Evolutionary conservation across 2,888 invertebrate species (phyloP).

Genomic region (Steinernema hermaphroditum): DNA sequence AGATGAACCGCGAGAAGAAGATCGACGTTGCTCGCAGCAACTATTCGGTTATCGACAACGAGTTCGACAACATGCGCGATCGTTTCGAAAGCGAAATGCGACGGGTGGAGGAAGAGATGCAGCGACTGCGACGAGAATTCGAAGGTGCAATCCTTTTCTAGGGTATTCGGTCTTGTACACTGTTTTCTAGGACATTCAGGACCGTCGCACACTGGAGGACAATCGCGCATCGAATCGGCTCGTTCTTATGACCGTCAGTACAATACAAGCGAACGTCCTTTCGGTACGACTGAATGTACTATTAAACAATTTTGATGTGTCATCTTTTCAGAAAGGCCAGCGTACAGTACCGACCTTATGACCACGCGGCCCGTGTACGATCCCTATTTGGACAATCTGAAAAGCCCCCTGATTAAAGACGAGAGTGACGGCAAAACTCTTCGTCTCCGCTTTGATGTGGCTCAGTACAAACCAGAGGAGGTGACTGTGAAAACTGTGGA

Average conservation of each 20-base stretch:
- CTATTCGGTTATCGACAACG: constrained; percentile 75
- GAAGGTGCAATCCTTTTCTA: constrained; percentile 51
- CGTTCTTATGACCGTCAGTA: constrained; percentile 26
- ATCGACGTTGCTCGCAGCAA: constrained; percentile 63
- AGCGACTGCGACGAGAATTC: constrained; percentile 64
- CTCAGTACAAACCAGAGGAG: constrained; percentile 91
- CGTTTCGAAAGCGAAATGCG: constrained; percentile 91
- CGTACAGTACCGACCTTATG: constrained; percentile 52
- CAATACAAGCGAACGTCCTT: constrained; percentile 22
- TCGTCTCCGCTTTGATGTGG: constrained; percentile 92
- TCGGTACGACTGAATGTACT: neutral
- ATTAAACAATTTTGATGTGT: neutral
- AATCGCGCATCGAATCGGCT: constrained; percentile 13
- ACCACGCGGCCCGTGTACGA: constrained; percentile 64
- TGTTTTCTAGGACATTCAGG: constrained; percentile 7
- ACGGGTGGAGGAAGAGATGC: constrained; percentile 97
- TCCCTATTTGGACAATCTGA: constrained; percentile 66
- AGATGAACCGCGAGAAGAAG: constrained; percentile 49
- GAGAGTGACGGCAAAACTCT: constrained; percentile 90
- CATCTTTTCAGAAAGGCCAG: constrained; percentile 4
- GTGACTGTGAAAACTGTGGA: constrained; percentile 92
- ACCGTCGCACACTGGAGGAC: constrained; percentile 23
- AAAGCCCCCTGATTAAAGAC: constrained; percentile 87
- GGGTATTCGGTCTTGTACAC: neutral
- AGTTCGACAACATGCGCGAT: constrained; percentile 86